Evolutionary conservation across 2,888 invertebrate species (phyloP), one percentile per base, ranked within the genome.

Genomic region (Ditula angustiorana): DNA sequence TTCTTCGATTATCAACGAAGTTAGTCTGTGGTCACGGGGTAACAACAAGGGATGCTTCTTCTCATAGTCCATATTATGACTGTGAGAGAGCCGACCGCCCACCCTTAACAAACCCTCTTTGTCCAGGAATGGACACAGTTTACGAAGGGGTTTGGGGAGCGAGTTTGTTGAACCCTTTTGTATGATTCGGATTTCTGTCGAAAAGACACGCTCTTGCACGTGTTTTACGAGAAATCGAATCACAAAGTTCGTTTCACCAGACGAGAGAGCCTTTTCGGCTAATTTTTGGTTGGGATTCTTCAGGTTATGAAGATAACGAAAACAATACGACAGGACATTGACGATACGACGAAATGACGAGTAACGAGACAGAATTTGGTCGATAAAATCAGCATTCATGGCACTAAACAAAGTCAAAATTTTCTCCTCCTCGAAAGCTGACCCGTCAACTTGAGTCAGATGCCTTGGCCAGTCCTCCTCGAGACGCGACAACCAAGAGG

Each of bases 71-170:
- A 53, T 5, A 10, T 28, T 50, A 2, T 35, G 35, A 11, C 35
- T 35, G 13, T 23, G 55, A 16, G 55, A 35, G 21, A 53, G 53
- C 23, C 53, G 53, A 13, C 53, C 53, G 35, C 53, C 53, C 50
- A 50, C 50, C 50, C 50, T 50, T 10, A 50, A 19, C 16, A 50
- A 50, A 28, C 50, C 50, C 50, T 28, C 50, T 10, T 30, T 8
- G 19, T 50, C 50, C 8, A 50, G 1, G 16, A 30, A 50, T 0
- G 50, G 50, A 28, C 30, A 50, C 11, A 50, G 11, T 28, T 28
- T 49, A 28, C 52, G 33, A 10, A 52, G 19, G 11, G 52, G 21
- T 21, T 52, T 52, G 21, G 30, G 52, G 8, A 52, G 52, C 1
- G 52, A 33, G 7, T 52, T 52, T 0, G n/a, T 23, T 0, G 23